Percentiles rank a stretch among this genome's conserved stretches.
These are phyloP conservation scores for Caenorhabditis auriculariae DNA, from an alignment of 2,888 invertebrate genomes.

Conservation along the genomic window DNA sequence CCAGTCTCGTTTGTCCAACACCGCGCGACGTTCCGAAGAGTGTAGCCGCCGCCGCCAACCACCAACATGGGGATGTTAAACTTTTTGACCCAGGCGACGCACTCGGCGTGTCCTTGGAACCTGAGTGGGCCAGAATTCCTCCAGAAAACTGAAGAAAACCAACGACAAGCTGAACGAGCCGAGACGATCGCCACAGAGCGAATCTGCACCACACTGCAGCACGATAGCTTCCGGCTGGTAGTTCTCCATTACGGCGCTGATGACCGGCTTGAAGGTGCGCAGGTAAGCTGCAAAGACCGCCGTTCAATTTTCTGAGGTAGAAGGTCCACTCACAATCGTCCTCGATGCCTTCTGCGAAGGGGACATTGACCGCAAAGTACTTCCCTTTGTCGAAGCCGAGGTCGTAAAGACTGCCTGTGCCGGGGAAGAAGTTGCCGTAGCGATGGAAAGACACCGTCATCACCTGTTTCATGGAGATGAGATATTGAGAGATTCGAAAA, in stretches of 20 bases:
- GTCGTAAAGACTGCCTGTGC: conserved; percentile 98
- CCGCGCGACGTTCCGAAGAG: conserved; percentile 93
- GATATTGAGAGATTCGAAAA: neutral
- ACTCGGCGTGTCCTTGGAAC: conserved; percentile 71
- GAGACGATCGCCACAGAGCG: conserved; percentile 87
- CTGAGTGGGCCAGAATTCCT: conserved; percentile 76
- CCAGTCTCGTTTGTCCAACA: conserved; percentile 99
- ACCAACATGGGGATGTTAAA: conserved; percentile 88
- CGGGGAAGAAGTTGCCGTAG: conserved; percentile 90
- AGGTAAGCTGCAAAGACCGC: conserved; percentile 73
- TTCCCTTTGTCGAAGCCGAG: conserved; percentile 91
- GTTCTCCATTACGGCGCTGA: conserved; percentile 85
- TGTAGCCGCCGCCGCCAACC: conserved; percentile 84
- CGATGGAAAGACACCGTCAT: conserved; percentile 99
- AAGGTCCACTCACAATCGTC: conserved; percentile 70
- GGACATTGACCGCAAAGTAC: conserved; percentile 92
- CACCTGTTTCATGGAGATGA: conserved; percentile 70
- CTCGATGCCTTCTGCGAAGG: conserved; percentile 94
- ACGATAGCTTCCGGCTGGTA: conserved; percentile 94
- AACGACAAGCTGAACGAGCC: conserved; percentile 85
- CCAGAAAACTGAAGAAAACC: conserved; percentile 66
- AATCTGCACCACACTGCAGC: conserved; percentile 92
- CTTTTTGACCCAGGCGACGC: conserved; percentile 91
- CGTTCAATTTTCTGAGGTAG: neutral
- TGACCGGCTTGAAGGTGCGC: conserved; percentile 84